Evolutionary conservation across 2,888 invertebrate species (phyloP), one percentile per base, ranked within the genome.

Genomic region (Tenthredo scrophulariae): DNA sequence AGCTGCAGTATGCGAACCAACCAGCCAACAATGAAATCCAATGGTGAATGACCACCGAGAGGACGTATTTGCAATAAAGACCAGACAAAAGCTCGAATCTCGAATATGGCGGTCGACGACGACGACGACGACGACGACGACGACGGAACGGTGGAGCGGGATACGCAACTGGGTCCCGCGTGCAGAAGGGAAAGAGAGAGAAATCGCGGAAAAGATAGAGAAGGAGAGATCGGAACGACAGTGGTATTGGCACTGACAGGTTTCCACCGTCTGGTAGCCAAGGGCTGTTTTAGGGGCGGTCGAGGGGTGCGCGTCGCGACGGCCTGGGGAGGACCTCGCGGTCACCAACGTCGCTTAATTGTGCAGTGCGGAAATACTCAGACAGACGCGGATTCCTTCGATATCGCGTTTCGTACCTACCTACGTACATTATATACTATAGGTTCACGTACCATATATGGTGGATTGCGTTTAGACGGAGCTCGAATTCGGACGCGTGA

Each of bases 351-450:
- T 86, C 88, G 88, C 89, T 90, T 90, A 91, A 91, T 90, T 91
- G 90, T 89, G 89, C 90, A 90, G 90, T 89, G 88, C 43, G 72
- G 89, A 92, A 91, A 92, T 91, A 90, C 90, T 92, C 91, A 91
- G 91, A 92, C 91, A 88, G 90, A 89, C 89, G 18, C 54, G 91
- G 90, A 92, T 91, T 92, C 89, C 91, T 90, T 91, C 91, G 91
- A 91, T 92, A 91, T 90, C 89, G 90, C 88, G 89, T 89, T 88
- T 90, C 90, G 87, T 87, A 88, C 89, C 40, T 18, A 33, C 7
- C 1, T 10, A 43, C 40, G 15, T 40, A 22, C 46, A 13, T 10
- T 10, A 13, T 75, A 26, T 29, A 29, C 9, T 4, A 33, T 4
- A 0, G n/a, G n/a, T n/a, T n/a, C n/a, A n/a, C n/a, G n/a, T n/a